A percentile compares a stretch with the other conserved stretches of the same genome.
phyloP scores from a whole-genome alignment of 2,113 vertebrate genomes.

The Carassius auratus region DNA sequence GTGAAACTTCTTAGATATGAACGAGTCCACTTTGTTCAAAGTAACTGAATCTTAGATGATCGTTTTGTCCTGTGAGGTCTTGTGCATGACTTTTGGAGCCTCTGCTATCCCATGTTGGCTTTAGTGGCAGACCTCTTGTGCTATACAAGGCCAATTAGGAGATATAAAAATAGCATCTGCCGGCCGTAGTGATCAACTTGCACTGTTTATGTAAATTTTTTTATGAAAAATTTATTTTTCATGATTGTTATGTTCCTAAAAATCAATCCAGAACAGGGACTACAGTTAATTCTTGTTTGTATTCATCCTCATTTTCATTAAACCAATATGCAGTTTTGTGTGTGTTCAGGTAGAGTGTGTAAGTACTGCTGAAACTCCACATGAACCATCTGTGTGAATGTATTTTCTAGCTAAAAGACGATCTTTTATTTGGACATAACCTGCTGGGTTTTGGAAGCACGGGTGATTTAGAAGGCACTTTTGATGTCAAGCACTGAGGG shows the following conservation, averaged over 20 bases:
- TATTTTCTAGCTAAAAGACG: constrained; percentile 17
- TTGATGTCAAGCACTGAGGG: neutral
- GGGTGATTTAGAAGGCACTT: neutral
- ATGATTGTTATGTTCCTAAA: constrained; percentile 3
- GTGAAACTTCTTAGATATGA: neutral
- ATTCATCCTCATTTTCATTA: neutral
- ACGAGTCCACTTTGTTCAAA: neutral
- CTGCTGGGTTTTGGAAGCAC: neutral
- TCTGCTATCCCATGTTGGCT: neutral
- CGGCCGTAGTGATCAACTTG: neutral
- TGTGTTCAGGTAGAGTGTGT: constrained; percentile 8
- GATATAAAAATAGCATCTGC: neutral
- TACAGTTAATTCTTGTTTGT: neutral
- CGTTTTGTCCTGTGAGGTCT: neutral
- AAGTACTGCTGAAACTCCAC: neutral
- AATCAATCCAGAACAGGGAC: neutral
- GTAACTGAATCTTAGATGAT: neutral
- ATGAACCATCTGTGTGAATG: neutral
- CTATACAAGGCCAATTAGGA: neutral
- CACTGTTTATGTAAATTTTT: neutral
- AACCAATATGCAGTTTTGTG: constrained; percentile 11
- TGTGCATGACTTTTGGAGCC: neutral
- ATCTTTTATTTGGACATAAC: neutral
- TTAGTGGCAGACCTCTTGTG: neutral
- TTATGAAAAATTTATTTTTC: neutral